Percentiles rank a stretch among this genome's conserved stretches.
These are phyloP conservation scores for Mimachlamys varia DNA, from an alignment of 2,888 invertebrate species.

Conservation along the genomic window DNA sequence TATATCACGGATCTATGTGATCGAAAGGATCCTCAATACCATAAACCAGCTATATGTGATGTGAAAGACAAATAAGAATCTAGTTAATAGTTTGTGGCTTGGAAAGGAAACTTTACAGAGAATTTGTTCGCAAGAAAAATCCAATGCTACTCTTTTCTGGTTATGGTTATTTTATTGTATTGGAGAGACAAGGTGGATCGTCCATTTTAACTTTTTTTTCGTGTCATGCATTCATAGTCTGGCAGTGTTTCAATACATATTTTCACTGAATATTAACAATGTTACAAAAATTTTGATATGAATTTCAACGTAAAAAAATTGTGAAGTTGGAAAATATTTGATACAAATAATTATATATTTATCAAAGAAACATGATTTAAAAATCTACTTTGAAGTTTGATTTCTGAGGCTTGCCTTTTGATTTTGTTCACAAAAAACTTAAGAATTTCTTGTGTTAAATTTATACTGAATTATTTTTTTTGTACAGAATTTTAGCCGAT, in stretches of 20 bases:
- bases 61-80: neutral
- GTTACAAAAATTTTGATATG: too few species aligned
- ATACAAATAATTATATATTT: neutral
- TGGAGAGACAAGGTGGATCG: neutral
- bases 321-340: neutral
- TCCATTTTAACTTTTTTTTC: neutral
- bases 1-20: neutral
- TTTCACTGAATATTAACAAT: neutral
- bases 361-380: neutral
- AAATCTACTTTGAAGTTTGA: neutral
- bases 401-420: neutral
- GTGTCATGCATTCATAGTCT: conserved; percentile 12
- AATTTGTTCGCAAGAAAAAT: neutral
- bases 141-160: neutral
- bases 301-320: too few species aligned
- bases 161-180: conserved; percentile 3
- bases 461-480: neutral
- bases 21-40: neutral
- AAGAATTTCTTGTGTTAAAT: neutral
- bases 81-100: neutral
- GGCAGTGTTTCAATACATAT: neutral
- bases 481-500: conserved; percentile 7
- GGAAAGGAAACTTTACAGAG: neutral
- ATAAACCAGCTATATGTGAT: conserved; percentile 17
- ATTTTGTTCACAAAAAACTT: neutral